A percentile compares a stretch with the other conserved stretches of the same genome.
Evolutionary conservation across 2,888 invertebrate species (phyloP).

Genomic region (Ichneumoninae sp.): DNA sequence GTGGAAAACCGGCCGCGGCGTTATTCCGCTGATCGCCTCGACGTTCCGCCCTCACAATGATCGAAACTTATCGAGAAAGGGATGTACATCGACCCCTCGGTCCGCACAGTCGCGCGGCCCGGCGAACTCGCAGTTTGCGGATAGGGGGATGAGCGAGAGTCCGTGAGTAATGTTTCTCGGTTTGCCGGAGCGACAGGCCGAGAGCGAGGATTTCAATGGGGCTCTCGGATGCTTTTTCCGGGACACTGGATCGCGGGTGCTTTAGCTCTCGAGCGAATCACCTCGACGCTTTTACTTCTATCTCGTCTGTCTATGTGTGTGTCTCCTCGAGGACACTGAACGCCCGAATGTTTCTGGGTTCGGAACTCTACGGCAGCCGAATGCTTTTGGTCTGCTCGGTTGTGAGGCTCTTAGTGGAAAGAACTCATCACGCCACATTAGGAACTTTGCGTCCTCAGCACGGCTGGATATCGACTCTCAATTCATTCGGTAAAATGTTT

Average conservation of each 20-base stretch:
- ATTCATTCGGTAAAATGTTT: too few species aligned
- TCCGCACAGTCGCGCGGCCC: constrained; percentile 59
- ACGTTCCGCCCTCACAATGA: constrained; percentile 13
- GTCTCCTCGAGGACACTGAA: constrained; percentile 29
- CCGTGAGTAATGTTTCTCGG: constrained; percentile 82
- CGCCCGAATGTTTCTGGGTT: constrained; percentile 22
- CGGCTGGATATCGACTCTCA: too few species aligned
- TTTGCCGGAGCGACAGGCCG: constrained; percentile 69
- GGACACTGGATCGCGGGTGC: constrained; percentile 62
- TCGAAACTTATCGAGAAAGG: constrained; percentile 54
- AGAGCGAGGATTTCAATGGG: constrained; percentile 52
- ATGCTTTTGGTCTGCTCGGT: constrained; percentile 25
- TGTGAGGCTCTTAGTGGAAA: constrained; percentile 18
- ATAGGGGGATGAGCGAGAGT: constrained; percentile 76
- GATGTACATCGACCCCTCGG: constrained; percentile 31
- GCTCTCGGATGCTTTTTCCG: constrained; percentile 70
- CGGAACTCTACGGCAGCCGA: constrained; percentile 13
- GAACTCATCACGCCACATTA: constrained; percentile 40
- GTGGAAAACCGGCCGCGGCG: neutral
- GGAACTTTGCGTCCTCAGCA: too few species aligned
- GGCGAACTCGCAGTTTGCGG: constrained; percentile 32
- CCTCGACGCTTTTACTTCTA: constrained; percentile 16
- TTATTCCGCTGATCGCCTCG: constrained; percentile 24
- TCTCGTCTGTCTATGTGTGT: constrained; percentile 8
- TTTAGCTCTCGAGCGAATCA: constrained; percentile 51